phyloP scores from a whole-genome alignment of 2,888 invertebrate species.

The Spisula solida region DNA sequence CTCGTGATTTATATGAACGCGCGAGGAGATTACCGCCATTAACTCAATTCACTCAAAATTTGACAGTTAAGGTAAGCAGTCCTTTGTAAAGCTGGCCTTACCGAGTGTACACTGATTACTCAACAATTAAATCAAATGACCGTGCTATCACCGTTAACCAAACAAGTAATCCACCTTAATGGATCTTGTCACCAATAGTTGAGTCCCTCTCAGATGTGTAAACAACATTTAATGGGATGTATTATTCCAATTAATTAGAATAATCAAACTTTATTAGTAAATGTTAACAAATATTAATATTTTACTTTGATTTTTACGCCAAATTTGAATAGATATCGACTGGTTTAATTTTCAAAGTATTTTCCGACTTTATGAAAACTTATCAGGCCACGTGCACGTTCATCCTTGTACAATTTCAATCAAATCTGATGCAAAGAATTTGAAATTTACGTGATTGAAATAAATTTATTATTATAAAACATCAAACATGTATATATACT shows the following conservation, averaged over 20 bases:
- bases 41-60: conserved; percentile 45
- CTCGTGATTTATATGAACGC: conserved; percentile 34
- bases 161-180: conserved; percentile 4
- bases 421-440: no score
- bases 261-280: not conserved
- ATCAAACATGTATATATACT: no score
- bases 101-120: not conserved
- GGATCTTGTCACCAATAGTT: not conserved
- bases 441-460: no score
- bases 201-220: conserved; percentile 4
- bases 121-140: not conserved
- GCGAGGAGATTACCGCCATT: not conserved
- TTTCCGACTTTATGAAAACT: no score
- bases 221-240: not conserved
- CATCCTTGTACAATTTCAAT: no score
- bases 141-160: not conserved
- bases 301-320: not conserved
- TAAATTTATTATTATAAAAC: no score
- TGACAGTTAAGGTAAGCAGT: conserved; percentile 36
- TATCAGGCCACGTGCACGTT: no score
- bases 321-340: not conserved
- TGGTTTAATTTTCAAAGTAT: no score
- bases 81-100: not conserved
- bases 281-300: not conserved
- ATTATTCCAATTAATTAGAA: not conserved